Conservation (phyloP, 2,113 vertebrate species). For the Perca schrenkii region DNA sequence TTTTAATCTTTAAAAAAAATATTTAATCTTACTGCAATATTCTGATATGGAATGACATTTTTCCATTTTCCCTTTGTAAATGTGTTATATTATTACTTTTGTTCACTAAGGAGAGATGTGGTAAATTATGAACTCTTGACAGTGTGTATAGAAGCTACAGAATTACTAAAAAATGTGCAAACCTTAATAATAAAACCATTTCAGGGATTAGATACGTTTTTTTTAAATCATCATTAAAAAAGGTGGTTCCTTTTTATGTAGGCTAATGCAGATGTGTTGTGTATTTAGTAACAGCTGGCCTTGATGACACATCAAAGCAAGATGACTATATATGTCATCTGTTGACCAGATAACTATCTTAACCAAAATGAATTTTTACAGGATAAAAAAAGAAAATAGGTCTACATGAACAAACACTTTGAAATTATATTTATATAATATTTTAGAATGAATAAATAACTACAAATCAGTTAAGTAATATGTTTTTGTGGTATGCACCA, state of each 20-base stretch:
- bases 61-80: not conserved
- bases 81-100: not conserved
- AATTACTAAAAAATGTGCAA: not conserved
- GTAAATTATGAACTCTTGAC: not conserved
- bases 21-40: not conserved
- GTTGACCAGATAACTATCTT: not conserved
- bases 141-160: not conserved
- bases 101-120: not conserved
- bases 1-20: not conserved
- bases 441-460: not conserved
- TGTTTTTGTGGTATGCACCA: not conserved
- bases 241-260: not conserved
- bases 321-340: slow-evolving; percentile 6
- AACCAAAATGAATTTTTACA: not conserved
- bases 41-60: not conserved
- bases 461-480: not conserved
- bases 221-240: not conserved
- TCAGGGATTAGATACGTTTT: not conserved
- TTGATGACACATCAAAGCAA: not conserved
- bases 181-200: not conserved
- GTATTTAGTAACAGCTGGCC: slow-evolving; percentile 40
- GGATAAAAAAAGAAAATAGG: not conserved
- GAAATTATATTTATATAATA: not conserved
- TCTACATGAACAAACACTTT: not conserved
- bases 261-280: slow-evolving; percentile 9